Evolutionary conservation across 53 echinoderm and acorn worm species (phyloP).

Genomic region (Zoroaster sp.): DNA sequence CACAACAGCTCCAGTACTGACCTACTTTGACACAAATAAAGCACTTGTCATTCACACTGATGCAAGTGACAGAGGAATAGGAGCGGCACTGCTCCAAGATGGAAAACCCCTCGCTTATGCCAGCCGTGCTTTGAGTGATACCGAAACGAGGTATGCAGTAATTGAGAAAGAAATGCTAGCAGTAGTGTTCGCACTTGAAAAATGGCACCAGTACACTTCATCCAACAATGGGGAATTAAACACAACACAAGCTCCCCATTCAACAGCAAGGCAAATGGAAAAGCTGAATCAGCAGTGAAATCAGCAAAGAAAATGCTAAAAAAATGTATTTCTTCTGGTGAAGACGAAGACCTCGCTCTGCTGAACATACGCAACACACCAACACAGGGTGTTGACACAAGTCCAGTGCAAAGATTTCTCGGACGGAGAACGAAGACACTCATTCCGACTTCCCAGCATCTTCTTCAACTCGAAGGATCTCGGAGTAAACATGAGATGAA

Average conservation of each 20-base stretch:
- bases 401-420: no score
- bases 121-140: constrained; percentile 59
- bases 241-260: constrained; percentile 48
- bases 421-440: no score
- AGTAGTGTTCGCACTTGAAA: constrained; percentile 63
- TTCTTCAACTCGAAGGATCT: background rate
- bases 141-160: constrained; percentile 61
- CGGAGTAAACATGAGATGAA: background rate
- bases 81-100: constrained; percentile 65
- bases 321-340: no score
- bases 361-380: constrained; percentile 51
- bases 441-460: background rate
- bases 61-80: no score
- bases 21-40: constrained; percentile 40
- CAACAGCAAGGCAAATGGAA: constrained; percentile 65
- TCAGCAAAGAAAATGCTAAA: constrained; percentile 19
- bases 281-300: no score
- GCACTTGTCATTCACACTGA: constrained; percentile 36
- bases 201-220: constrained; percentile 76
- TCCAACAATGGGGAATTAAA: no score
- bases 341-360: constrained; percentile 17
- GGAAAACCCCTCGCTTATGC: constrained; percentile 69
- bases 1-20: constrained; percentile 53
- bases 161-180: constrained; percentile 76
- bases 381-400: no score